Evolutionary conservation across 2,797 vertebrate species (phyloP).

Genomic region (Darevskia nairensis): DNA sequence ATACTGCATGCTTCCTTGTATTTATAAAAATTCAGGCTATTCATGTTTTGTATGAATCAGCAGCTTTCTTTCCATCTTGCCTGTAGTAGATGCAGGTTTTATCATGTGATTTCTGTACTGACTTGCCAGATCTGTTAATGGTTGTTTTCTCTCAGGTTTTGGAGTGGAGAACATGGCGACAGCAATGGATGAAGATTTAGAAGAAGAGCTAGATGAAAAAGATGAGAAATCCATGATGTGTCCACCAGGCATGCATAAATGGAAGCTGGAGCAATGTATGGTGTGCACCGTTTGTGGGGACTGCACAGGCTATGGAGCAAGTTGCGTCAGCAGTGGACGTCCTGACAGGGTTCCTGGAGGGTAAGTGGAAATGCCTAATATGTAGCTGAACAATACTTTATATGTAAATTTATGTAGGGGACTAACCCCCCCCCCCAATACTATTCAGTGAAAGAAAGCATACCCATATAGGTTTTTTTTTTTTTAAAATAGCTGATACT

Average conservation of each 20-base stretch:
- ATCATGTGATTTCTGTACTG: neutral
- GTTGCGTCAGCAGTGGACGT: slow-evolving; percentile 97
- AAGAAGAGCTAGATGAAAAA: slow-evolving; percentile 97
- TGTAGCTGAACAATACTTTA: fast-evolving
- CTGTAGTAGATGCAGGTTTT: neutral
- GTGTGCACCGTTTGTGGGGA: slow-evolving; percentile 98
- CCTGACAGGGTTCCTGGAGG: slow-evolving; percentile 97
- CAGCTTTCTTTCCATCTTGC: neutral
- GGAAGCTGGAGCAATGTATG: slow-evolving; percentile 99
- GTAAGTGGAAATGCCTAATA: slow-evolving; percentile 75
- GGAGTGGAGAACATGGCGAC: slow-evolving; percentile 99
- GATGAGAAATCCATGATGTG: slow-evolving; percentile 99
- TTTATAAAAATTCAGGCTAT: neutral
- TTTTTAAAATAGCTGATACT: too few species aligned
- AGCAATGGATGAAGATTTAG: slow-evolving; percentile 98
- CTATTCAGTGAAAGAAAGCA: neutral
- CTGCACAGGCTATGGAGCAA: slow-evolving; percentile 97
- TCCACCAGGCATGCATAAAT: slow-evolving; percentile 98
- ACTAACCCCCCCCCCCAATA: neutral
- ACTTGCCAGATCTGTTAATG: neutral
- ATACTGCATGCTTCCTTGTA: neutral
- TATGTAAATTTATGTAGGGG: neutral
- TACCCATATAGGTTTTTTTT: neutral
- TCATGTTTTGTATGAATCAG: neutral
- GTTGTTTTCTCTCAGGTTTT: slow-evolving; percentile 81